Conservation (phyloP, 2,888 invertebrate genomes). For the Ceratothoa steindachneri region DNA sequence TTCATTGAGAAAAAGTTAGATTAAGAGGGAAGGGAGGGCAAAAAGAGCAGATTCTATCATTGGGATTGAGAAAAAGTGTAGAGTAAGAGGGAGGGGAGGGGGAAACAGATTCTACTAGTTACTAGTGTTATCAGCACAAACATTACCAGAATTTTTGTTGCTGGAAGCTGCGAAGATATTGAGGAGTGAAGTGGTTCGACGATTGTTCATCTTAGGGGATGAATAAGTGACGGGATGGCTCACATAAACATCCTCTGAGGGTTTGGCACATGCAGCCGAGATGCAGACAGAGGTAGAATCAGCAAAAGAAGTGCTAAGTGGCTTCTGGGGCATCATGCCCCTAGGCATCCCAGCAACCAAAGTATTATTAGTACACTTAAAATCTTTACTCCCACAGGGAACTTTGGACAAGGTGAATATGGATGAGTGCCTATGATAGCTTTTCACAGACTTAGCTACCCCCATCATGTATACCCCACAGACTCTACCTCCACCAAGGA, state of each 20-base stretch:
- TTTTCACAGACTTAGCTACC: constrained; percentile 2
- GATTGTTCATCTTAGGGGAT: constrained; percentile 50
- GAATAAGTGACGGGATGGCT: not conserved
- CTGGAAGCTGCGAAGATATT: constrained; percentile 94
- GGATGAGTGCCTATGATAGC: constrained; percentile 23
- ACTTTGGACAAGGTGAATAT: constrained; percentile 37
- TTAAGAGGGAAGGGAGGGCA: no score
- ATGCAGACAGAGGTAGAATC: not conserved
- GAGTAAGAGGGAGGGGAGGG: no score
- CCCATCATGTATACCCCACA: constrained; percentile 27
- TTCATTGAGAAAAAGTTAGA: no score
- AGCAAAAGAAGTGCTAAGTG: not conserved
- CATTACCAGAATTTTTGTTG: constrained; percentile 57
- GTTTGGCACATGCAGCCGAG: not conserved
- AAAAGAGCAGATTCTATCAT: no score
- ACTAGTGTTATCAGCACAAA: no score
- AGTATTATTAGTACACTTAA: no score
- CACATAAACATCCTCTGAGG: not conserved
- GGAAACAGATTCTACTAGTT: no score
- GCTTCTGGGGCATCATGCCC: not conserved
- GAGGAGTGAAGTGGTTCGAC: constrained; percentile 88
- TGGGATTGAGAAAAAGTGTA: no score
- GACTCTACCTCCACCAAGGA: constrained; percentile 24
- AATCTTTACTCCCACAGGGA: constrained; percentile 14
- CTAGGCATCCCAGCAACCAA: not conserved